A percentile compares a stretch with the other conserved stretches of the same genome.
Conservation (phyloP, 1,140 invertebrate genomes). For the Meloidogyne floridensis region DNA sequence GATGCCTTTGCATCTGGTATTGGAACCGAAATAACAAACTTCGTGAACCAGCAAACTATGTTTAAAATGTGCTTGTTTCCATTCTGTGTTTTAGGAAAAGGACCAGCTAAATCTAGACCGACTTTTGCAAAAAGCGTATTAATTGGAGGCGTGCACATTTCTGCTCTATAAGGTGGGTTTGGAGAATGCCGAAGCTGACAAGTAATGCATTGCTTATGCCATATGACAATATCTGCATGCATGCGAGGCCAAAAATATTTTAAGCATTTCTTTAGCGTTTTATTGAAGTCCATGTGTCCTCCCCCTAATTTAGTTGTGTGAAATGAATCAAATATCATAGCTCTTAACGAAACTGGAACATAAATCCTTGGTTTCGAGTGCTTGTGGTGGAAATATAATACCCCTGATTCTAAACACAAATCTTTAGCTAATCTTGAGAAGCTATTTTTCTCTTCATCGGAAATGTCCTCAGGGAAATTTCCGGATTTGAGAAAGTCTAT, state of each 20-base stretch:
- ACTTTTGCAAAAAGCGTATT: too few species aligned
- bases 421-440: neutral
- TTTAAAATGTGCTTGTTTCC: neutral
- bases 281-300: slow-evolving; percentile 22
- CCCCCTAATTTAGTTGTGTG: slow-evolving; percentile 20
- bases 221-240: slow-evolving; percentile 8
- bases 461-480: neutral
- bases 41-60: too few species aligned
- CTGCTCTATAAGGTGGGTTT: neutral
- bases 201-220: slow-evolving; percentile 17
- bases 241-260: slow-evolving; percentile 39
- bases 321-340: slow-evolving; percentile 27
- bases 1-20: too few species aligned
- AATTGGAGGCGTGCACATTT: slow-evolving; percentile 10
- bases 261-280: slow-evolving; percentile 28
- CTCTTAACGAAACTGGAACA: neutral
- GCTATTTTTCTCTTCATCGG: neutral
- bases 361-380: neutral
- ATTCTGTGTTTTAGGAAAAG: too few species aligned
- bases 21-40: too few species aligned
- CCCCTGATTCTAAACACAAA: neutral
- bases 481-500: neutral
- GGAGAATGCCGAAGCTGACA: slow-evolving; percentile 33
- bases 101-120: neutral
- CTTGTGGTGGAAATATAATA: neutral